phyloP scores from a whole-genome alignment of 2,113 vertebrate species.

The Chamaea fasciata region DNA sequence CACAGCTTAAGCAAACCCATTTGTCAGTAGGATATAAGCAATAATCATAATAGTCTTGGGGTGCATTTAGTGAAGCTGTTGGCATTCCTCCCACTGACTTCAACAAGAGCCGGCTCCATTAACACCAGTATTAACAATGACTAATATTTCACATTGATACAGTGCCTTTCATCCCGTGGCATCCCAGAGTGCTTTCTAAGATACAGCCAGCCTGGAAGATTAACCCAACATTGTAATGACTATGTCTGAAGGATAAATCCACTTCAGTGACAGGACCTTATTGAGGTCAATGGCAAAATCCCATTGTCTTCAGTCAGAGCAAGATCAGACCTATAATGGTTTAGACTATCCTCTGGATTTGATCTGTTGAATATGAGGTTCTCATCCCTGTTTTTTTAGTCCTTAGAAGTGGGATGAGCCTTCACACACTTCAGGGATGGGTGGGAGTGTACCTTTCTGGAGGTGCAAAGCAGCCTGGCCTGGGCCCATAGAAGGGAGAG shows the following conservation, averaged over 20 bases:
- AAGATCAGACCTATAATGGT: slow-evolving; percentile 17
- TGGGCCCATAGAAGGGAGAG: not conserved
- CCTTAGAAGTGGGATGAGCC: not conserved
- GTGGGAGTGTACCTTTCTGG: not conserved
- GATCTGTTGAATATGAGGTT: not conserved
- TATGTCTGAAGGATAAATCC: slow-evolving; percentile 56
- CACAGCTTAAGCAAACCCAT: slow-evolving; percentile 41
- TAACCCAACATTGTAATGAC: slow-evolving; percentile 53
- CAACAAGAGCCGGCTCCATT: slow-evolving; percentile 26
- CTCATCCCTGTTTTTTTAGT: not conserved
- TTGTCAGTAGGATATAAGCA: slow-evolving; percentile 45
- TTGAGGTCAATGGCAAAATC: slow-evolving; percentile 59
- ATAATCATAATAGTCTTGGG: slow-evolving; percentile 51
- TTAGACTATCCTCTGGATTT: not conserved
- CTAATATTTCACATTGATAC: slow-evolving; percentile 51
- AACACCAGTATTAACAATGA: slow-evolving; percentile 52
- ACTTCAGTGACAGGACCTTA: slow-evolving; percentile 41
- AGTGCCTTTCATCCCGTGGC: slow-evolving; percentile 41
- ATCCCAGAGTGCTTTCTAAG: slow-evolving; percentile 55
- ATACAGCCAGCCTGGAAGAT: slow-evolving; percentile 43
- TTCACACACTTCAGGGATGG: not conserved
- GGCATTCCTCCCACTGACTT: slow-evolving; percentile 36
- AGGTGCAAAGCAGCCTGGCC: not conserved
- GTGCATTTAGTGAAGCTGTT: slow-evolving; percentile 43
- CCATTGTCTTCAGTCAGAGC: slow-evolving; percentile 40